phyloP scores from a whole-genome alignment of 2,888 invertebrate species.

The Melipona bicolor region DNA sequence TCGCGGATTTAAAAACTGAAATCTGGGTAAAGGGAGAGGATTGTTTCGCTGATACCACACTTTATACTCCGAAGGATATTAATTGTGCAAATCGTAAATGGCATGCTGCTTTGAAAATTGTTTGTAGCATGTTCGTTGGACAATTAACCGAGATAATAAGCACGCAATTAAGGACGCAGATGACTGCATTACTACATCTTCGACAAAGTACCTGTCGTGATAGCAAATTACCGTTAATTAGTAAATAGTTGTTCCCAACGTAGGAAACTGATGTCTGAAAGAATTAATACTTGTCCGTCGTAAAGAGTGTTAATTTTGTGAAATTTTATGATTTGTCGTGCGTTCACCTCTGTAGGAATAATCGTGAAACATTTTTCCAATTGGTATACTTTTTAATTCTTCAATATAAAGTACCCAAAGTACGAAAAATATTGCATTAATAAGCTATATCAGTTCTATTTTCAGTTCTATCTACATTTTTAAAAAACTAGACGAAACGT shows the following conservation, averaged over 20 bases:
- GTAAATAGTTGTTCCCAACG: slow-evolving; percentile 4
- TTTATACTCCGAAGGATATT: not conserved
- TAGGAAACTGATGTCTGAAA: not conserved
- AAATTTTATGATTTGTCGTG: not conserved
- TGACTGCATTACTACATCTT: not conserved
- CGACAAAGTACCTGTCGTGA: not conserved
- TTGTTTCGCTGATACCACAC: no score
- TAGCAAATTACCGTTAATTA: slow-evolving; percentile 13
- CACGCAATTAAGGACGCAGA: slow-evolving; percentile 10
- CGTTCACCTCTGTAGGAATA: not conserved
- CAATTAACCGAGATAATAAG: slow-evolving; percentile 6
- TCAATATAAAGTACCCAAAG: not conserved
- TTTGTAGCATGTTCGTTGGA: no score
- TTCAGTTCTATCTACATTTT: not conserved
- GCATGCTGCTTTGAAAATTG: not conserved
- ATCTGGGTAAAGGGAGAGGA: no score
- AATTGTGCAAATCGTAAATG: not conserved
- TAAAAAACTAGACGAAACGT: not conserved
- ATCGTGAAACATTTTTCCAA: not conserved
- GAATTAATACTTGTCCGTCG: not conserved
- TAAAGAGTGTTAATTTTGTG: not conserved
- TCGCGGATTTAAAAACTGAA: no score
- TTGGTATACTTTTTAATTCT: not conserved
- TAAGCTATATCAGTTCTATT: no score
- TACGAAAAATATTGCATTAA: not conserved